A percentile compares a stretch with the other conserved stretches of the same genome.
Evolutionary conservation across 2,888 invertebrate species (phyloP).

Genomic region (Drosophila conformis): DNA sequence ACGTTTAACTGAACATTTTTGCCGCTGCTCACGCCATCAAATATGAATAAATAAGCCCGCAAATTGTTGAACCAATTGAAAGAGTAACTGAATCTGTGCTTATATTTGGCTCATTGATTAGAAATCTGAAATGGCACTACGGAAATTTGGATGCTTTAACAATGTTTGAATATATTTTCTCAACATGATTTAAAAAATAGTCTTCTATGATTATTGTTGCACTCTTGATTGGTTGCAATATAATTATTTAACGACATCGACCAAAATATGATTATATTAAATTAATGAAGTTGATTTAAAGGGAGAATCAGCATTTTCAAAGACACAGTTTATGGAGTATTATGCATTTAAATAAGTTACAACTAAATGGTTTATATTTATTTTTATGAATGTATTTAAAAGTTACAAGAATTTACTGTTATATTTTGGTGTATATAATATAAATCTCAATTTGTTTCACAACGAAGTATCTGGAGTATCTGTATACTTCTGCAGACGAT

Average conservation of each 20-base stretch:
- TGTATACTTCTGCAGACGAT: neutral
- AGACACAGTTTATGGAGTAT: neutral
- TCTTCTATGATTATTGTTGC: neutral
- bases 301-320: neutral
- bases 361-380: neutral
- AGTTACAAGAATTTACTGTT: neutral
- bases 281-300: neutral
- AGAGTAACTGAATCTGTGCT: neutral
- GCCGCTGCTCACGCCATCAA: constrained; percentile 23
- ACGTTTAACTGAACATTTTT: constrained; percentile 38
- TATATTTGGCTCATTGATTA: neutral
- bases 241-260: neutral
- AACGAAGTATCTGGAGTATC: neutral
- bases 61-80: constrained; percentile 3
- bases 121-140: neutral
- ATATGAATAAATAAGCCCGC: constrained; percentile 50
- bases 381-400: neutral
- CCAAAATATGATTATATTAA: neutral
- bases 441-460: neutral
- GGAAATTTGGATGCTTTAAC: neutral
- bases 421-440: neutral
- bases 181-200: neutral
- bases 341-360: neutral
- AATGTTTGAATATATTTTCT: neutral
- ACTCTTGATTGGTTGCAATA: neutral